phyloP scores from a whole-genome alignment of 2,888 invertebrate species.

The Plebejus anna region DNA sequence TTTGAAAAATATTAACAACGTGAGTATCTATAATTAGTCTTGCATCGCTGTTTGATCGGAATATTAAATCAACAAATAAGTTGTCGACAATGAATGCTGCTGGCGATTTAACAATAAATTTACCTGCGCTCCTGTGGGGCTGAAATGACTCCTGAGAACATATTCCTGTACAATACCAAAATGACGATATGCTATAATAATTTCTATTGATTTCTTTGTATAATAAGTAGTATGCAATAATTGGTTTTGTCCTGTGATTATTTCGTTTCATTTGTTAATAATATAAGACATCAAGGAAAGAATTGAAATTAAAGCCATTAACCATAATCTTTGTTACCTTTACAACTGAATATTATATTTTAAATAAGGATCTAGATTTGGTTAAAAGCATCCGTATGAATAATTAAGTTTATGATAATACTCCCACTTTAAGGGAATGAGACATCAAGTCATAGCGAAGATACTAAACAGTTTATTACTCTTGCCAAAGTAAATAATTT shows the following conservation, averaged over 20 bases:
- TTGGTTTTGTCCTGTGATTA: neutral
- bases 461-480: slow-evolving; percentile 23
- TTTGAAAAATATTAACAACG: neutral
- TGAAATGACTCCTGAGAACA: slow-evolving; percentile 37
- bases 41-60: slow-evolving; percentile 43
- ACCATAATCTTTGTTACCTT: no score
- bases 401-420: slow-evolving; percentile 9
- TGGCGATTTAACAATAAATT: slow-evolving; percentile 40
- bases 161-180: slow-evolving; percentile 6
- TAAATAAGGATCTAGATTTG: slow-evolving; percentile 1
- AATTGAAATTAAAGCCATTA: neutral
- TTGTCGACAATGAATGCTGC: slow-evolving; percentile 38
- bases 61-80: slow-evolving; percentile 50
- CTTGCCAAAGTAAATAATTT: slow-evolving; percentile 29
- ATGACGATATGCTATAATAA: neutral
- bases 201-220: slow-evolving; percentile 20
- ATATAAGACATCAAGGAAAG: neutral
- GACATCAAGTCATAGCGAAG: slow-evolving; percentile 41
- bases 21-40: neutral
- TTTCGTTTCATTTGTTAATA: neutral
- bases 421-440: slow-evolving; percentile 12
- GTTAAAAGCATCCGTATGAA: slow-evolving; percentile 11
- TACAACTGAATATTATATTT: neutral
- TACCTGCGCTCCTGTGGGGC: slow-evolving; percentile 36
- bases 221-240: neutral